Base-by-base conservation (phyloP, 1,140 invertebrate genomes). In the Drosophila nasuta region DNA sequence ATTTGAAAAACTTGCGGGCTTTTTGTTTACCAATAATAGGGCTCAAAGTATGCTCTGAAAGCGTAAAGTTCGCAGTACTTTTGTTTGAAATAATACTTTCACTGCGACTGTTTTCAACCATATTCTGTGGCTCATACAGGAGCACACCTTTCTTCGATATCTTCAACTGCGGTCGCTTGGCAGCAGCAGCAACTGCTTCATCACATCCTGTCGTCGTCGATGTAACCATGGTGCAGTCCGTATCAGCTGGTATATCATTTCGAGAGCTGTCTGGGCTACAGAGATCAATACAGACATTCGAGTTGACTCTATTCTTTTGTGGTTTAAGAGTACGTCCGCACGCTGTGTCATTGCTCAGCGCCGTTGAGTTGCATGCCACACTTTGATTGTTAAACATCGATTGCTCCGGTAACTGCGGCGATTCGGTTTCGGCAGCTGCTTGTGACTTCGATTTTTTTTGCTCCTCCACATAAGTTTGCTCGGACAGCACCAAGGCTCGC, bases 191-290 rank as follows among this genome's bases (percentile, higher is more conserved):
- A 8, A 8, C 67, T 33, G 10, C 15, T 17, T 35, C 15, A 7
- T 82, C 85, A 38, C 70, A 68, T 7, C 57, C 25, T 2, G 86
- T 89, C 3, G 86, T 89, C 2, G 89, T 91, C 0, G 89, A 91
- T 10, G 89, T 86, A 10, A 91, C 89, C 8, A 86, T 62, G 1
- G 89, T 81, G 45, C 89, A 91, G 43, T 91, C 89, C 4, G 43
- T 67, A 41, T 91, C 89, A 13, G 58, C 51, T 7, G 54, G 58
- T 5, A 7, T 3, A 4, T 2, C 0, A 33, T 15, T 35, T 17
- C 20, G 6, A 4, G 57, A 28, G 33, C 48, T 51, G 10, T 51
- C 41, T 4, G 38, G 41, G 2, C 28, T 17, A 35, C 30, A 30
- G 25, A 69, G n/a, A 38, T 48, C 51, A 5, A 54, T 43, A 1